phyloP scores from a whole-genome alignment of 2,113 vertebrate species.

The Vidua chalybeata region DNA sequence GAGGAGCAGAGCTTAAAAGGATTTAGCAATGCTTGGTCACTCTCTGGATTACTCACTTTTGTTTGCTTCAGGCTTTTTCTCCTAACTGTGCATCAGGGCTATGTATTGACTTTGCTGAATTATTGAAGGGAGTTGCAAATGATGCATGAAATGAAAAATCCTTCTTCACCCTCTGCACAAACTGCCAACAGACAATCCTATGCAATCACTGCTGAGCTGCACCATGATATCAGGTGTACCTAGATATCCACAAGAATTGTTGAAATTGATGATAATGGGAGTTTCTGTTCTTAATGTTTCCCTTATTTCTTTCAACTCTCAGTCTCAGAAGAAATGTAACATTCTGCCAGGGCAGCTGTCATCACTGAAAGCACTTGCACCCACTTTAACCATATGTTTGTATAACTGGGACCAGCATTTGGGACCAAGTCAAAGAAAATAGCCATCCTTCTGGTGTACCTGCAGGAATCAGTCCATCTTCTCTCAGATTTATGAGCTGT shows the following conservation, averaged over 20 bases:
- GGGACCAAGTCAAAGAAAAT: background rate
- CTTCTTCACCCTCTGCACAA: background rate
- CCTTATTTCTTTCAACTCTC: background rate
- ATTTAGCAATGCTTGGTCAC: background rate
- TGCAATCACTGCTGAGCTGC: background rate
- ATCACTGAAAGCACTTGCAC: background rate
- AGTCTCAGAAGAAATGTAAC: background rate
- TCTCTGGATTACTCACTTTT: constrained; percentile 11
- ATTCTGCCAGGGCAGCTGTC: background rate
- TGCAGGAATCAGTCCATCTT: background rate
- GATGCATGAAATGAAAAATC: constrained; percentile 68
- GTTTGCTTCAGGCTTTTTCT: constrained; percentile 29
- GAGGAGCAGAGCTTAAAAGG: background rate
- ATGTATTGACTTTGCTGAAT: constrained; percentile 56
- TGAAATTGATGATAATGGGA: background rate
- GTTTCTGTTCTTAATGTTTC: background rate
- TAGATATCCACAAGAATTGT: background rate
- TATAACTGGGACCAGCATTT: background rate
- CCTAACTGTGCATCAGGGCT: constrained; percentile 32
- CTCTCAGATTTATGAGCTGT: background rate
- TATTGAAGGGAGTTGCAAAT: constrained; percentile 56
- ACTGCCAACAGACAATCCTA: background rate
- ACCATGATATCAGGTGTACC: background rate
- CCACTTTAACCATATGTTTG: accelerated
- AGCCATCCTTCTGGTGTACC: background rate